These are phyloP conservation scores for Drosophila limbata DNA, from an alignment of 2,888 invertebrate genomes.

Conservation along the genomic window DNA sequence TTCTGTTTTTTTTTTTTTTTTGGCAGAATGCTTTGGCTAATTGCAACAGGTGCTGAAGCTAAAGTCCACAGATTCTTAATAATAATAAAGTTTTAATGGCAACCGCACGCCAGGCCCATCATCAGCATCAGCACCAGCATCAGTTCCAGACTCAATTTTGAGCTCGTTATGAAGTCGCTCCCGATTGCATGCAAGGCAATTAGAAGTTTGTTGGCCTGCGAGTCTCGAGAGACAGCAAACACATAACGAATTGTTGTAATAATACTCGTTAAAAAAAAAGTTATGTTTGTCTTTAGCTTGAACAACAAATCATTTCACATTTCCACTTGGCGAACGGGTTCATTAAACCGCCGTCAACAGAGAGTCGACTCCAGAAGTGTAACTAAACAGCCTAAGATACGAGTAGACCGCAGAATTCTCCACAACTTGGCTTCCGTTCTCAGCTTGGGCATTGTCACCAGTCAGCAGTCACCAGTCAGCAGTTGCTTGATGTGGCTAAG, in stretches of 20 bases:
- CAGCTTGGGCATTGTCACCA: constrained; percentile 62
- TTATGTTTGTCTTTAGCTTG: constrained; percentile 65
- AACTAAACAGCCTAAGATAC: constrained; percentile 48
- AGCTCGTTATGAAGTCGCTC: constrained; percentile 53
- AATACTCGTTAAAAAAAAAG: constrained; percentile 59
- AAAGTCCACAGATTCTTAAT: constrained; percentile 38
- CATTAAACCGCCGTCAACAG: constrained; percentile 76
- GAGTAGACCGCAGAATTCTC: constrained; percentile 41
- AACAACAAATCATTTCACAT: constrained; percentile 75
- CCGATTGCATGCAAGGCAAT: constrained; percentile 69
- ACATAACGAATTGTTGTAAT: constrained; percentile 71
- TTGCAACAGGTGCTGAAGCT: constrained; percentile 63
- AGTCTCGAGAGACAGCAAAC: constrained; percentile 30
- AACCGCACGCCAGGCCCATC: constrained; percentile 47
- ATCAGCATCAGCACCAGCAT: constrained; percentile 14
- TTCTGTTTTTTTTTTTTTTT: constrained; percentile 26
- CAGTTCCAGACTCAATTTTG: constrained; percentile 5
- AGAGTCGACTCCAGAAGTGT: constrained; percentile 46
- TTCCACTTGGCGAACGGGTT: constrained; percentile 62
- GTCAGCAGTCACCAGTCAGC: constrained; percentile 31
- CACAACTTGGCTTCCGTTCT: constrained; percentile 72
- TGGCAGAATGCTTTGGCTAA: constrained; percentile 41
- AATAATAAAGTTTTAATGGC: constrained; percentile 61
- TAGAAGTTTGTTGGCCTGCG: constrained; percentile 76
- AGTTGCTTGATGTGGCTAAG: constrained; percentile 6